Evolutionary conservation across 2,888 invertebrate species (phyloP), one percentile per base, ranked within the genome.

Genomic region (Ischnura elegans): DNA sequence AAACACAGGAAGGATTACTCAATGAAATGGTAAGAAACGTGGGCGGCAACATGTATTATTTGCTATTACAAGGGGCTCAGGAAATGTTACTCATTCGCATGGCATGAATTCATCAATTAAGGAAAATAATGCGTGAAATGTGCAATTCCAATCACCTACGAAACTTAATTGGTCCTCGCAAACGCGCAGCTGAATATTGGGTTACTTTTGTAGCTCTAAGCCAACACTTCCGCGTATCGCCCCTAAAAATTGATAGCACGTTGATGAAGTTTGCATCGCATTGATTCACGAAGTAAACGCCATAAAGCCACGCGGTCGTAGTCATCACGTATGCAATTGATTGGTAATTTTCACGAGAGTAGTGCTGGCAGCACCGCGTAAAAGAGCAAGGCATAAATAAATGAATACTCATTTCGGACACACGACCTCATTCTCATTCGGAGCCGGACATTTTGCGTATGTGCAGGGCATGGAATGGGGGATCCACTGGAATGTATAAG

Each of bases 271-370:
- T 76, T 76, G 16, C 36, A 76, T 36, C 2, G 76, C 16, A 76
- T 76, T 76, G 76, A 76, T 36, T 76, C 76, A 5, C 36, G 13
- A 10, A 36, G 76, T 36, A 36, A 76, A 25, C 76, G 76, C 76
- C 76, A 36, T 36, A 76, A 76, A 76, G 76, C 36, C 76, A 36
- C 29, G 76, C 36, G 76, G 76, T 76, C 76, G 36, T 36, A 29
- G 36, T 76, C 76, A 76, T 76, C 76, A 76, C 76, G 76, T 76
- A 76, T 76, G 76, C 76, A 76, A 76, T 76, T 76, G 36, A 29
- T 76, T 76, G 13, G 76, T 29, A 29, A 8, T 76, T 76, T 76
- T 10, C 76, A 29, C 76, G 76, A 29, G 76, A 76, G 76, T 8
- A 29, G 66, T 6, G 66, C 55, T 55, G 29, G 76, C 29, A 8